Evolutionary conservation across 1,140 invertebrate species (phyloP).

Genomic region (Drosophila simulans): DNA sequence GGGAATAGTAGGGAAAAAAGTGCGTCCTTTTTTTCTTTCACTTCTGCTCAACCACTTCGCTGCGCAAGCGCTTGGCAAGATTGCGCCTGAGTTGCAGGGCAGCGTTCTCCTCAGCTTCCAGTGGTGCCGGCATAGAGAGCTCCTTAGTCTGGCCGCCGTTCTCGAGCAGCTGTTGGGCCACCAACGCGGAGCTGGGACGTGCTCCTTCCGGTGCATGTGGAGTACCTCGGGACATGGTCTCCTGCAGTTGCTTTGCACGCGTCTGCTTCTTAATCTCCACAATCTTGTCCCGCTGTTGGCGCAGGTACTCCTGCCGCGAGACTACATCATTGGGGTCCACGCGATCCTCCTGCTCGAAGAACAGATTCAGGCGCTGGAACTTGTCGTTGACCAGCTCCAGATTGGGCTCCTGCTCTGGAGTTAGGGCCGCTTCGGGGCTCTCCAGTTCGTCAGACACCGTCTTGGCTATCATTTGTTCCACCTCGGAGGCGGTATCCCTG

Average conservation of each 20-base stretch:
- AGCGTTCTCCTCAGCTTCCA: slow-evolving; percentile 79
- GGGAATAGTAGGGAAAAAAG: not conserved
- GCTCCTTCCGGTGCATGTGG: slow-evolving; percentile 37
- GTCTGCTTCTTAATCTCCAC: slow-evolving; percentile 94
- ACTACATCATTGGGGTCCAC: slow-evolving; percentile 89
- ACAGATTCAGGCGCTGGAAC: slow-evolving; percentile 82
- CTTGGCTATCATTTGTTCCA: slow-evolving; percentile 77
- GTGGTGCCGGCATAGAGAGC: slow-evolving; percentile 48
- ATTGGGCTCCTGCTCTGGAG: slow-evolving; percentile 80
- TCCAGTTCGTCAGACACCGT: slow-evolving; percentile 68
- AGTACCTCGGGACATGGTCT: slow-evolving; percentile 84
- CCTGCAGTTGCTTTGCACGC: slow-evolving; percentile 90
- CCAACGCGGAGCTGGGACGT: slow-evolving; percentile 88
- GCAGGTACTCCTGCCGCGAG: slow-evolving; percentile 92
- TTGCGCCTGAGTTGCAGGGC: slow-evolving; percentile 91
- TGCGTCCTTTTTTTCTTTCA: slow-evolving; percentile 6
- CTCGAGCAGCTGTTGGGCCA: slow-evolving; percentile 87
- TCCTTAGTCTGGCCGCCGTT: slow-evolving; percentile 80
- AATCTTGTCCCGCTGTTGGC: slow-evolving; percentile 94
- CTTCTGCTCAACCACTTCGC: slow-evolving; percentile 89
- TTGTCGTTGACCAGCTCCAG: slow-evolving; percentile 77
- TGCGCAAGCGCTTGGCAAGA: slow-evolving; percentile 92
- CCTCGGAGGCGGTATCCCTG: slow-evolving; percentile 60
- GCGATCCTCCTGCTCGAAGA: slow-evolving; percentile 80
- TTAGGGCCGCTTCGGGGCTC: slow-evolving; percentile 73